Percentiles rank a stretch among this genome's conserved stretches.
Evolutionary conservation across 2,797 vertebrate species (phyloP).

Genomic region (Acanthurus lineatus): DNA sequence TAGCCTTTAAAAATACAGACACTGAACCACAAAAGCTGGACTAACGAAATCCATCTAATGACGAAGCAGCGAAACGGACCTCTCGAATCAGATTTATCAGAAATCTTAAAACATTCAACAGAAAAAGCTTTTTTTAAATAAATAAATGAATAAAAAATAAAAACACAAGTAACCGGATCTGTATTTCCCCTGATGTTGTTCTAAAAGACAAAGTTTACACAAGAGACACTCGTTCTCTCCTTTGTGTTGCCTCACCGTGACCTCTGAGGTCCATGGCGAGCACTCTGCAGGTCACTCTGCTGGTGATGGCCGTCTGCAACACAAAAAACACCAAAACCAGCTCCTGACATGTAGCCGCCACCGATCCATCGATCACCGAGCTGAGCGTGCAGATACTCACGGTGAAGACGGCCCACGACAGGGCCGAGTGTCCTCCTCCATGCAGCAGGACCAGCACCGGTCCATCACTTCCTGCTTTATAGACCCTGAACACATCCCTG

Average conservation of each 20-base stretch:
- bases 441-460: slow-evolving; percentile 81
- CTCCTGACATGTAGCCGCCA: neutral
- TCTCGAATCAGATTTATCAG: too few species aligned
- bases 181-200: too few species aligned
- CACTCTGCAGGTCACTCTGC: slow-evolving; percentile 76
- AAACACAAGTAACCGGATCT: too few species aligned
- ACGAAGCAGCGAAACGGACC: neutral
- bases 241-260: slow-evolving; percentile 69
- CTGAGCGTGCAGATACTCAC: slow-evolving; percentile 40
- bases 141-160: too few species aligned
- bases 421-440: slow-evolving; percentile 79
- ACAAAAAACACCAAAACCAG: neutral
- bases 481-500: slow-evolving; percentile 78
- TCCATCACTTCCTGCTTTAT: slow-evolving; percentile 69
- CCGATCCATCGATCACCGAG: accelerated
- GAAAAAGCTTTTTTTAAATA: too few species aligned
- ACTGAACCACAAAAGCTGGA: neutral
- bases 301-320: slow-evolving; percentile 74
- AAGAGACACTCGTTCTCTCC: too few species aligned
- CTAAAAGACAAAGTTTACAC: too few species aligned
- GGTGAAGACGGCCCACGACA: slow-evolving; percentile 82
- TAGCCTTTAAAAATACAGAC: neutral
- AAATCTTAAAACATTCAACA: too few species aligned
- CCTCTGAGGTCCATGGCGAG: slow-evolving; percentile 82
- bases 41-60: neutral